Percentiles rank a stretch among this genome's conserved stretches.
Conservation (phyloP, 2,888 invertebrate genomes). For the Cephus runcator region DNA sequence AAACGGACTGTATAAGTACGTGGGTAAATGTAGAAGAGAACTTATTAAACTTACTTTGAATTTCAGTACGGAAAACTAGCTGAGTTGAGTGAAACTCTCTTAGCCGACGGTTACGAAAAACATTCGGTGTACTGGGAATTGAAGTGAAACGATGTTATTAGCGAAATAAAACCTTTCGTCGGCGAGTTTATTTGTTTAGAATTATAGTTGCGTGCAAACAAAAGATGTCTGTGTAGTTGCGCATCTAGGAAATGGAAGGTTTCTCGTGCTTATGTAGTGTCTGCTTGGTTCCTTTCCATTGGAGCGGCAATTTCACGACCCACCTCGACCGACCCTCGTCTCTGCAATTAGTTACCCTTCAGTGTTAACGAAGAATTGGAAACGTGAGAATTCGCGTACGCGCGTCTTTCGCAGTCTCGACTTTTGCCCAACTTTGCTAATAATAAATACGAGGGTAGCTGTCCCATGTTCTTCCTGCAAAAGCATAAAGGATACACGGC, state of each 20-base stretch:
- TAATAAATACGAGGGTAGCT: background rate
- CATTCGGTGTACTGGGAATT: background rate
- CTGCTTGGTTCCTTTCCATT: background rate
- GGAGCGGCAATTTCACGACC: background rate
- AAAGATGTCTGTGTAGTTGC: background rate
- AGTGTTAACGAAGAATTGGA: background rate
- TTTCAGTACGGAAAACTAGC: background rate
- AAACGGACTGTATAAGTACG: slow-evolving; percentile 2
- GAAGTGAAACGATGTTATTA: slow-evolving; percentile 21
- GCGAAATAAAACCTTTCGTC: slow-evolving; percentile 21
- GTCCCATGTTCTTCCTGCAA: background rate
- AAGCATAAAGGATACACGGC: background rate
- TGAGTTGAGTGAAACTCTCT: background rate
- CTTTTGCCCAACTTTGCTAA: background rate
- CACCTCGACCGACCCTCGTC: background rate
- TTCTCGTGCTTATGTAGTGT: background rate
- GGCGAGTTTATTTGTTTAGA: slow-evolving; percentile 18
- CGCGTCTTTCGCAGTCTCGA: background rate
- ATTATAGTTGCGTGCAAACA: slow-evolving; percentile 13
- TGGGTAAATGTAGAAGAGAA: background rate
- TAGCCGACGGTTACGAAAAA: background rate
- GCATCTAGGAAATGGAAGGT: background rate
- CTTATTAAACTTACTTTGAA: background rate
- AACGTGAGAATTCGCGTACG: background rate
- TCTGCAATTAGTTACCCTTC: background rate